A percentile compares a stretch with the other conserved stretches of the same genome.
Conservation (phyloP, 2,797 vertebrate genomes). For the Pipistrellus pipistrellus region DNA sequence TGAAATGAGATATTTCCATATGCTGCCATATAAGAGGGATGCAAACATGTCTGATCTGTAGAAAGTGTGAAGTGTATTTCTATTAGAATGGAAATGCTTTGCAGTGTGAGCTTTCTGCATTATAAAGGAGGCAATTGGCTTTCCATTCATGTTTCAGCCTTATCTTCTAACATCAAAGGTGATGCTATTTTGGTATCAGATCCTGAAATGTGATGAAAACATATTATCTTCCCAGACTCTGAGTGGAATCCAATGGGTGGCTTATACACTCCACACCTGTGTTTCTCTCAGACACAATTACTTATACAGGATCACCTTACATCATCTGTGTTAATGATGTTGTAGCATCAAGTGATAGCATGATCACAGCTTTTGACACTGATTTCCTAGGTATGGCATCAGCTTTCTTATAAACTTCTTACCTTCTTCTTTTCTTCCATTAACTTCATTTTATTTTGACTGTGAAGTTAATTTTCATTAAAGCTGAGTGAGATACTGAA, state of each 20-base stretch:
- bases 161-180: slow-evolving; percentile 59
- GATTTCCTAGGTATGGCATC: slow-evolving; percentile 56
- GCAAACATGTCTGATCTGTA: slow-evolving; percentile 45
- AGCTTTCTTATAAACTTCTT: not conserved
- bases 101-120: not conserved
- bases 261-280: not conserved
- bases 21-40: not conserved
- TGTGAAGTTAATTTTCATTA: slow-evolving; percentile 76
- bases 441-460: slow-evolving; percentile 78
- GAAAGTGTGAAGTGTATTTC: slow-evolving; percentile 37
- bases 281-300: slow-evolving; percentile 58
- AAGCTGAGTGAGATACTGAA: slow-evolving; percentile 59
- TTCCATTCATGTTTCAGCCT: slow-evolving; percentile 40
- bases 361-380: slow-evolving; percentile 75
- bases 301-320: slow-evolving; percentile 44
- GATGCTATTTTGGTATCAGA: slow-evolving; percentile 67
- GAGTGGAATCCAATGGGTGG: slow-evolving; percentile 44
- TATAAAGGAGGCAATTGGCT: slow-evolving; percentile 45
- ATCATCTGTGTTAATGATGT: slow-evolving; percentile 50
- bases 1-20: slow-evolving; percentile 39
- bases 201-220: slow-evolving; percentile 65
- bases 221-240: slow-evolving; percentile 33
- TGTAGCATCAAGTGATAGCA: slow-evolving; percentile 39
- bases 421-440: slow-evolving; percentile 61
- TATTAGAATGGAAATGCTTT: slow-evolving; percentile 39